phyloP scores from a whole-genome alignment of 2,797 vertebrate genomes.

The Manis crassicaudata region DNA sequence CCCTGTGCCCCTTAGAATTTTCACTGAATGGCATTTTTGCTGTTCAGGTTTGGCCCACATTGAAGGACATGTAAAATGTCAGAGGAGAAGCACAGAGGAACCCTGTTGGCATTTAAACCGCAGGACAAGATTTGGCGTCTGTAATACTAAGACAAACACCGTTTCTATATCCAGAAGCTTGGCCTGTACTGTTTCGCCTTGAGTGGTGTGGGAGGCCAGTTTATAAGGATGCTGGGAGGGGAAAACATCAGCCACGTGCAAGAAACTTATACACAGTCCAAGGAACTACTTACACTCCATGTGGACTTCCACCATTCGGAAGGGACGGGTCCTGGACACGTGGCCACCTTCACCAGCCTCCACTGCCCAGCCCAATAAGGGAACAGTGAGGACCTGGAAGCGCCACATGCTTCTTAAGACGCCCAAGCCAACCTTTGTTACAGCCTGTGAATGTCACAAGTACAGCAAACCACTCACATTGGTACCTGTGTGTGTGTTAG shows the following conservation, averaged over 20 bases:
- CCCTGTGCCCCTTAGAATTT: background rate
- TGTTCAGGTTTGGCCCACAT: background rate
- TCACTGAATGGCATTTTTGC: background rate
- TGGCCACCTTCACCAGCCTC: background rate
- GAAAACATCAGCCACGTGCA: too few relatives aligned
- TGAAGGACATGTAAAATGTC: background rate
- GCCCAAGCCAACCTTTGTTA: background rate
- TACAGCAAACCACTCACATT: background rate
- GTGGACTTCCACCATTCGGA: background rate
- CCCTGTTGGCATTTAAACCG: background rate
- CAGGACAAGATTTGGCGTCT: background rate
- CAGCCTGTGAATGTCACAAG: background rate
- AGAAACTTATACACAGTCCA: background rate
- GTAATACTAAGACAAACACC: background rate
- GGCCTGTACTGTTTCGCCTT: background rate
- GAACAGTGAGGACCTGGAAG: background rate
- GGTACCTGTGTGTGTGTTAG: background rate
- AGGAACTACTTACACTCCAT: too few relatives aligned
- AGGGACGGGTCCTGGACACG: background rate
- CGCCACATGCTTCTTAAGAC: background rate
- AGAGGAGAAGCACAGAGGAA: background rate
- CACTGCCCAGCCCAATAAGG: background rate
- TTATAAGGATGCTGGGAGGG: background rate
- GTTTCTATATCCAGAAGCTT: background rate
- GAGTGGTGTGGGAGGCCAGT: background rate